These are phyloP conservation scores for Monodelphis domestica DNA, from an alignment of 2,797 vertebrate genomes.

Conservation along the genomic window DNA sequence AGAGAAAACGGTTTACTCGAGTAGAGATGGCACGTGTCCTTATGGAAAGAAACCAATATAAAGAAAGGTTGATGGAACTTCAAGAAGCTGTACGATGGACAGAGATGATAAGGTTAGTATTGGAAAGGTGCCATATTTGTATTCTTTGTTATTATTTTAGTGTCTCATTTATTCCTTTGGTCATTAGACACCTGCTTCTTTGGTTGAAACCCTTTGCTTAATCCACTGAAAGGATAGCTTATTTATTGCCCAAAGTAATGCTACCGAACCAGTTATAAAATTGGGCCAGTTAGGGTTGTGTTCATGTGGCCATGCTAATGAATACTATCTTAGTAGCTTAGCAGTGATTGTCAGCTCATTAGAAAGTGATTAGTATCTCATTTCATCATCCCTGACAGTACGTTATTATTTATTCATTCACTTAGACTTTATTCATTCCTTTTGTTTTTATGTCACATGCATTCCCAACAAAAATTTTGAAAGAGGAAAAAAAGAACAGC, in stretches of 20 bases:
- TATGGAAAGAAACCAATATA: slow-evolving; percentile 95
- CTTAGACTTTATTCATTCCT: not conserved
- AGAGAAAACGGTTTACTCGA: slow-evolving; percentile 92
- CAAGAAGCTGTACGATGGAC: slow-evolving; percentile 95
- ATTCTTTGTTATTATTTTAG: not conserved
- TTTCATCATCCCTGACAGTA: not conserved
- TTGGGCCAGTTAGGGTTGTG: not conserved
- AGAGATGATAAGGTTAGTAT: slow-evolving; percentile 92
- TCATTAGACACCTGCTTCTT: slow-evolving; percentile 6
- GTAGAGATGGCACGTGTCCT: slow-evolving; percentile 94
- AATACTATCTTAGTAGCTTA: slow-evolving; percentile 29
- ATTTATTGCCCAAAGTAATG: slow-evolving; percentile 26
- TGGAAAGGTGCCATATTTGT: not conserved
- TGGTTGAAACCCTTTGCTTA: not conserved
- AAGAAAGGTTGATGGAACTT: slow-evolving; percentile 94
- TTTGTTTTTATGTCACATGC: not conserved
- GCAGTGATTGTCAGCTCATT: slow-evolving; percentile 15
- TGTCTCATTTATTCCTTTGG: slow-evolving; percentile 2
- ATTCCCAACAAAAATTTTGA: not conserved
- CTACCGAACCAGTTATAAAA: slow-evolving; percentile 28
- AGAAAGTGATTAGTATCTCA: not conserved
- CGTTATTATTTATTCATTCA: not conserved
- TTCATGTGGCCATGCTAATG: not conserved
- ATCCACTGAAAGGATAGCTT: not conserved
- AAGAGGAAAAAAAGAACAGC: not conserved